These are phyloP conservation scores for Tachysurus vachellii DNA, from an alignment of 2,113 vertebrate genomes.

Conservation along the genomic window DNA sequence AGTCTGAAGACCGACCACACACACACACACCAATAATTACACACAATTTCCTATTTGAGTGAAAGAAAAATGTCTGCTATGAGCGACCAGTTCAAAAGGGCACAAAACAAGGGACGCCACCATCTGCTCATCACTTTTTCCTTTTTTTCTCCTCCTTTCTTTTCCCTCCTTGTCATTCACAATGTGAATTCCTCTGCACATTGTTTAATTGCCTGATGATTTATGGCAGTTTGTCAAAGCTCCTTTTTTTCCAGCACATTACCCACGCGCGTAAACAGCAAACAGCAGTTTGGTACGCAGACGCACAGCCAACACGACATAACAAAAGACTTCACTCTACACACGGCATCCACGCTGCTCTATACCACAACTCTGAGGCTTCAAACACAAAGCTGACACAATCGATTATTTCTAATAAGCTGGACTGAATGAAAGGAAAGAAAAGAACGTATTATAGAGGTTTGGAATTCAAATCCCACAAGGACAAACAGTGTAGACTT, in stretches of 20 bases:
- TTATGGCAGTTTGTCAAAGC: constrained; percentile 44
- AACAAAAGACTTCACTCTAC: constrained; percentile 28
- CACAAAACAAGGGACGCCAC: constrained; percentile 10
- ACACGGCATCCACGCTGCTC: constrained; percentile 21
- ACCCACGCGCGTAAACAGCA: constrained; percentile 41
- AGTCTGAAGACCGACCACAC: constrained; percentile 34
- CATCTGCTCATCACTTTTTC: constrained; percentile 39
- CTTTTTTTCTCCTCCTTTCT: constrained; percentile 21
- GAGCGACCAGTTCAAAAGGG: constrained; percentile 42
- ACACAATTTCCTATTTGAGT: constrained; percentile 20
- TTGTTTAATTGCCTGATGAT: constrained; percentile 51
- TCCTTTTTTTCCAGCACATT: constrained; percentile 48
- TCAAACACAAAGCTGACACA: constrained; percentile 6
- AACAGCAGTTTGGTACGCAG: constrained; percentile 35
- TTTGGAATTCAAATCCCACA: background rate
- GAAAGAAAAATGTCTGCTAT: constrained; percentile 17
- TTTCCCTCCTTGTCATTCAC: constrained; percentile 13
- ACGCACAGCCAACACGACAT: constrained; percentile 22
- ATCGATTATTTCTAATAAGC: constrained; percentile 8
- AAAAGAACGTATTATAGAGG: background rate
- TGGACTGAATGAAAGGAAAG: background rate
- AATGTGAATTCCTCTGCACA: constrained; percentile 6
- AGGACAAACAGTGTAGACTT: background rate
- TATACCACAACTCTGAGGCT: background rate
- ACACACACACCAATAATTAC: constrained; percentile 31